phyloP scores from a whole-genome alignment of 2,797 vertebrate genomes.

The Anguilla anguilla region DNA sequence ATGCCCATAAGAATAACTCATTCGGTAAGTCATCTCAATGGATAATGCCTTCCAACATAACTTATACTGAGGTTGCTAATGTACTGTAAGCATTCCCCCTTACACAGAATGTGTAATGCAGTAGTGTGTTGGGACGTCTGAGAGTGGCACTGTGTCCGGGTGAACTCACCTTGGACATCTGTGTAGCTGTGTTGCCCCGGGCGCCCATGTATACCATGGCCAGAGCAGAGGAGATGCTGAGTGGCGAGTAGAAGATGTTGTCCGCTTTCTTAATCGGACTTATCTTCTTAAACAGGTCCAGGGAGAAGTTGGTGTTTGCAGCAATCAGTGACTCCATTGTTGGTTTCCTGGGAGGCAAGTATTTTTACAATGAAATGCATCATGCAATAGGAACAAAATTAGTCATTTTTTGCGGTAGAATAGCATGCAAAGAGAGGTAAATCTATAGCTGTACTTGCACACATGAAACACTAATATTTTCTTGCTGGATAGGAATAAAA shows the following conservation, averaged over 20 bases:
- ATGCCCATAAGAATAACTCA: too few relatives aligned
- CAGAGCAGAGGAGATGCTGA: conserved; percentile 85
- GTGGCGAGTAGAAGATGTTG: conserved; percentile 81
- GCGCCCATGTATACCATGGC: conserved; percentile 83
- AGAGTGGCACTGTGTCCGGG: neutral
- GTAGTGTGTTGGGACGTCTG: neutral
- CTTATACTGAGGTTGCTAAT: too few relatives aligned
- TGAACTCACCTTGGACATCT: conserved; percentile 81
- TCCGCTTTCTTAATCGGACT: conserved; percentile 43
- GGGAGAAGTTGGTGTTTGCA: conserved; percentile 71
- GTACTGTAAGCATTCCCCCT: too few relatives aligned
- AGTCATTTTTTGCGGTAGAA: too few relatives aligned
- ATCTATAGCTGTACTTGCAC: too few relatives aligned
- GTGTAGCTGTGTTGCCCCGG: conserved; percentile 71
- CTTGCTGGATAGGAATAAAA: too few relatives aligned
- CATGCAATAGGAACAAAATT: too few relatives aligned
- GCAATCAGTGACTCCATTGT: conserved; percentile 50
- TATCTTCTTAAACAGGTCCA: conserved; percentile 74
- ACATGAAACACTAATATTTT: too few relatives aligned
- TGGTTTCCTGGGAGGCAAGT: neutral
- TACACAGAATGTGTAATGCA: too few relatives aligned
- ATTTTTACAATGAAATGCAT: neutral
- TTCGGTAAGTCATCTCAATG: too few relatives aligned
- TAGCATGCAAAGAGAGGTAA: too few relatives aligned
- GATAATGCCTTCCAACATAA: too few relatives aligned